Conservation (phyloP, 1,140 invertebrate genomes). For the Druon quercuslanigerum region DNA sequence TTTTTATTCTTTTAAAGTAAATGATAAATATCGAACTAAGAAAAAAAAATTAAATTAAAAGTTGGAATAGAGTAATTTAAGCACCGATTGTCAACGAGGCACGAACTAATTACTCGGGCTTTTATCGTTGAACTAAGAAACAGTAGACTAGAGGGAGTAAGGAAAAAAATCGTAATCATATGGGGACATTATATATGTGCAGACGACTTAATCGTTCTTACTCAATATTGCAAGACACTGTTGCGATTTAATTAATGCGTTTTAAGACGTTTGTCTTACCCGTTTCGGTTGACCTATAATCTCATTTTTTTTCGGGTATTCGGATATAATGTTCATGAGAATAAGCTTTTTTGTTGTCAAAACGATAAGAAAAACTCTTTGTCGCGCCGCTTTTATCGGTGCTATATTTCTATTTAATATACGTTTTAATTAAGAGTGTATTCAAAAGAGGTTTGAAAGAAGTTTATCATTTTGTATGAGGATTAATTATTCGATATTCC, state of each 20-base stretch:
- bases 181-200: background rate
- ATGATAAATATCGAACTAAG: no score
- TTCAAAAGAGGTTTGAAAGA: conserved; percentile 15
- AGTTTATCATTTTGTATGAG: conserved; percentile 20
- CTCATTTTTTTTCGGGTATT: background rate
- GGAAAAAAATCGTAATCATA: conserved; percentile 4
- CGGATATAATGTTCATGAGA: background rate
- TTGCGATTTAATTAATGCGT: conserved; percentile 40
- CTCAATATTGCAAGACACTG: conserved; percentile 11
- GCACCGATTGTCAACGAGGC: conserved; percentile 58
- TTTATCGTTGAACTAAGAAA: conserved; percentile 49
- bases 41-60: conserved; percentile 40
- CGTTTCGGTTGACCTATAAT: conserved; percentile 36
- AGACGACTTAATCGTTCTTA: conserved; percentile 1
- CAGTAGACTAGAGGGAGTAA: background rate
- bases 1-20: no score
- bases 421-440: conserved; percentile 20
- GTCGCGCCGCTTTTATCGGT: conserved; percentile 17
- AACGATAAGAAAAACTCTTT: conserved; percentile 14
- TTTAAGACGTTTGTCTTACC: conserved; percentile 40
- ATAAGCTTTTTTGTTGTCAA: conserved; percentile 2
- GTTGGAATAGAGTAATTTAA: conserved; percentile 53
- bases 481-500: conserved; percentile 31
- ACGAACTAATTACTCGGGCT: conserved; percentile 57
- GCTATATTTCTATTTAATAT: conserved; percentile 26